A percentile compares a stretch with the other conserved stretches of the same genome.
These are phyloP conservation scores for Pundamilia nyererei DNA, from an alignment of 2,113 vertebrate species.

Conservation along the genomic window DNA sequence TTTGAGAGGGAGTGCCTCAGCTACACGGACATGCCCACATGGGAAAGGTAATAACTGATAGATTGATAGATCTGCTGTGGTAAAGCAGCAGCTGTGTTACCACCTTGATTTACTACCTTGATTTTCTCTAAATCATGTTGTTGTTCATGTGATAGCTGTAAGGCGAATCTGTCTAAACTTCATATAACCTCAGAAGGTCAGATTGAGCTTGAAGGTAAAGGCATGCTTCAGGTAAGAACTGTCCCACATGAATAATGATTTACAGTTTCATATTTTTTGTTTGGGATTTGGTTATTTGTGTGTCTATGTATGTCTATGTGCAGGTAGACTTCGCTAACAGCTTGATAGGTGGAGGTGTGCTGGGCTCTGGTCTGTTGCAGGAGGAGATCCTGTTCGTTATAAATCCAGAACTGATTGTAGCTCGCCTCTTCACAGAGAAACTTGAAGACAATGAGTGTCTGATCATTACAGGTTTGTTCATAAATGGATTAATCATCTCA, in stretches of 20 bases:
- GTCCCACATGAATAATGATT: not conserved
- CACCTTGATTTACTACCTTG: not conserved
- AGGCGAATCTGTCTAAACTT: conserved; percentile 32
- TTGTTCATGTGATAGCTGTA: conserved; percentile 6
- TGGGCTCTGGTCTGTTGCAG: conserved; percentile 64
- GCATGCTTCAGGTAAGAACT: conserved; percentile 64
- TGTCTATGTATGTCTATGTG: not conserved
- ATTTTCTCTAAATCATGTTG: not conserved
- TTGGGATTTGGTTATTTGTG: not conserved
- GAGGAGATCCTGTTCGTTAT: conserved; percentile 73
- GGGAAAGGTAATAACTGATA: conserved; percentile 39
- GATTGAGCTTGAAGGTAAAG: conserved; percentile 57
- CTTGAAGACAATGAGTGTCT: conserved; percentile 61
- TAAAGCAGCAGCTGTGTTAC: not conserved
- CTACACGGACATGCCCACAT: accelerated
- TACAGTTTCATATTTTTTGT: not conserved
- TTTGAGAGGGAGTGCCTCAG: conserved; percentile 54
- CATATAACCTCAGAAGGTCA: conserved; percentile 30
- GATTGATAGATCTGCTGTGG: not conserved
- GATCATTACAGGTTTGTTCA: conserved; percentile 46
- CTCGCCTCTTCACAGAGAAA: conserved; percentile 70
- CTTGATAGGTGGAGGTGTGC: conserved; percentile 65
- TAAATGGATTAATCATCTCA: not conserved
- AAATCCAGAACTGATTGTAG: conserved; percentile 69
- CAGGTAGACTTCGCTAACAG: conserved; percentile 71